Evolutionary conservation across 2,797 vertebrate species (phyloP).

Genomic region (Mormyrops attenuatus): DNA sequence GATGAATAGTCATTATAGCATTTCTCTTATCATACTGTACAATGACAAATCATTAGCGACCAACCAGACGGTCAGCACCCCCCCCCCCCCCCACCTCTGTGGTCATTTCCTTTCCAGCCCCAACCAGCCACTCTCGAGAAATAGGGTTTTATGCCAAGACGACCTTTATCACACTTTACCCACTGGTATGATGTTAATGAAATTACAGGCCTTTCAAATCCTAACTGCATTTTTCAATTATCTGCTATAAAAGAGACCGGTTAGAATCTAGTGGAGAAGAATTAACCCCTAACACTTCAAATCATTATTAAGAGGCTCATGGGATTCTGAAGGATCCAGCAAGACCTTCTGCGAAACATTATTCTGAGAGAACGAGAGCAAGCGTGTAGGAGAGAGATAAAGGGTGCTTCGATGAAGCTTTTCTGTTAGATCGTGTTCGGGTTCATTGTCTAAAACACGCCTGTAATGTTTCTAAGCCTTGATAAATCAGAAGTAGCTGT

Average conservation of each 20-base stretch:
- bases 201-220: background rate
- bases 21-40: background rate
- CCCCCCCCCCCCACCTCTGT: background rate
- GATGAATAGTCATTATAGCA: background rate
- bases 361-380: background rate
- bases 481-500: background rate
- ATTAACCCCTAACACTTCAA: background rate
- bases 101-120: background rate
- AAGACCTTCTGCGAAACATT: background rate
- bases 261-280: background rate
- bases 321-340: background rate
- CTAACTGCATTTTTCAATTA: background rate
- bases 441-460: background rate
- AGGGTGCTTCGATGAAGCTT: background rate
- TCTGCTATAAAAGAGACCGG: background rate
- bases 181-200: conserved; percentile 4
- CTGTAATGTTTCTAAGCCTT: background rate
- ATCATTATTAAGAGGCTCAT: background rate
- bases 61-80: background rate
- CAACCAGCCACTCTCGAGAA: background rate
- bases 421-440: background rate
- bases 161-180: background rate
- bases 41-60: background rate
- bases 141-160: background rate
- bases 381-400: background rate